Evolutionary conservation across 2,888 invertebrate species (phyloP).

Genomic region (Melinaea menophilus): DNA sequence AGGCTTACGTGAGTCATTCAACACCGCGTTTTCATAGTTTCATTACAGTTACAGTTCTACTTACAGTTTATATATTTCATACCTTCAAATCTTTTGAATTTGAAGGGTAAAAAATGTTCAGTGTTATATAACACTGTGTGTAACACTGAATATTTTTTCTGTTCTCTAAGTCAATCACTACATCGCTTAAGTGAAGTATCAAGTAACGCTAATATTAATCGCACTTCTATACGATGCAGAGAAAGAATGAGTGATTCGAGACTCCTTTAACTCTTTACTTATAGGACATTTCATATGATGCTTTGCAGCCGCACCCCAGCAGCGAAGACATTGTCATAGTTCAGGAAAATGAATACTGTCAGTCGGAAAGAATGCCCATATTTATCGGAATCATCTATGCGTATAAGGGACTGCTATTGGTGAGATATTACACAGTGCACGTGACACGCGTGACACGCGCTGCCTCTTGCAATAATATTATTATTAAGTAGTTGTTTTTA

Average conservation of each 20-base stretch:
- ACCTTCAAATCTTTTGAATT: too few relatives aligned
- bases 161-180: too few relatives aligned
- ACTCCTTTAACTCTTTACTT: not conserved
- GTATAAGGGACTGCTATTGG: constrained; percentile 98
- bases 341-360: constrained; percentile 97
- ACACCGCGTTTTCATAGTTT: not conserved
- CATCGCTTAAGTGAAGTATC: too few relatives aligned
- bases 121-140: too few relatives aligned
- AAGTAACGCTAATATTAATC: too few relatives aligned
- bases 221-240: too few relatives aligned
- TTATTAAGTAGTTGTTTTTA: too few relatives aligned
- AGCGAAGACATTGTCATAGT: constrained; percentile 95
- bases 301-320: constrained; percentile 86
- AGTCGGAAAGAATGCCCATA: constrained; percentile 95
- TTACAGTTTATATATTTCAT: too few relatives aligned
- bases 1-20: constrained; percentile 86
- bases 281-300: not conserved
- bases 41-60: not conserved
- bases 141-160: too few relatives aligned
- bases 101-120: too few relatives aligned
- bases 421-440: constrained; percentile 50
- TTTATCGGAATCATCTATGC: constrained; percentile 98
- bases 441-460: too few relatives aligned
- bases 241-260: not conserved
- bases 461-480: too few relatives aligned